phyloP scores from a whole-genome alignment of 2,113 vertebrate genomes.

The Channa maculata region DNA sequence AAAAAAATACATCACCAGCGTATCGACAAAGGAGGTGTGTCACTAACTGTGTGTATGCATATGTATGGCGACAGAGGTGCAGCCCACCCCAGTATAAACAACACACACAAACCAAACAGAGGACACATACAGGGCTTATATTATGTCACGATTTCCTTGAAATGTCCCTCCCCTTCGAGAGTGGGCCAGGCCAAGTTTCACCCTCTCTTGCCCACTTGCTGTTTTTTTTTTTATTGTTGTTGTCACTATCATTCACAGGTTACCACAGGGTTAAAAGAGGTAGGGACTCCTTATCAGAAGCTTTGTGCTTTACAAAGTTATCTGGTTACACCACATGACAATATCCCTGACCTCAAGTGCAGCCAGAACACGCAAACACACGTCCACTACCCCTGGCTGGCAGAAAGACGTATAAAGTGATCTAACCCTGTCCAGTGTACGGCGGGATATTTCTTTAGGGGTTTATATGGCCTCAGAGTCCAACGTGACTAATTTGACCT shows the following conservation, averaged over 20 bases:
- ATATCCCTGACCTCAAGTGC: slow-evolving; percentile 42
- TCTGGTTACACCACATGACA: slow-evolving; percentile 52
- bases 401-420: neutral
- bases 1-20: slow-evolving; percentile 71
- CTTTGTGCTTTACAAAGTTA: slow-evolving; percentile 18
- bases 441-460: no score
- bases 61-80: slow-evolving; percentile 31
- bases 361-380: slow-evolving; percentile 15
- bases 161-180: neutral
- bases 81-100: slow-evolving; percentile 13
- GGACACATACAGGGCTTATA: slow-evolving; percentile 41
- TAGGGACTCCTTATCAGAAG: slow-evolving; percentile 11
- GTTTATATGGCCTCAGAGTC: neutral
- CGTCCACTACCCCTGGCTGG: neutral
- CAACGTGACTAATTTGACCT: neutral
- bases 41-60: slow-evolving; percentile 39
- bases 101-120: slow-evolving; percentile 8
- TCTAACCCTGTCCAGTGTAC: neutral
- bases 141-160: slow-evolving; percentile 68
- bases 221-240: slow-evolving; percentile 1
- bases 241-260: slow-evolving; percentile 21
- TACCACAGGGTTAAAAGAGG: slow-evolving; percentile 42
- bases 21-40: slow-evolving; percentile 65
- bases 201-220: neutral
- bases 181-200: slow-evolving; percentile 26